Evolutionary conservation across 2,888 invertebrate species (phyloP), one percentile per base, ranked within the genome.

Genomic region (Coecobrya sp.): DNA sequence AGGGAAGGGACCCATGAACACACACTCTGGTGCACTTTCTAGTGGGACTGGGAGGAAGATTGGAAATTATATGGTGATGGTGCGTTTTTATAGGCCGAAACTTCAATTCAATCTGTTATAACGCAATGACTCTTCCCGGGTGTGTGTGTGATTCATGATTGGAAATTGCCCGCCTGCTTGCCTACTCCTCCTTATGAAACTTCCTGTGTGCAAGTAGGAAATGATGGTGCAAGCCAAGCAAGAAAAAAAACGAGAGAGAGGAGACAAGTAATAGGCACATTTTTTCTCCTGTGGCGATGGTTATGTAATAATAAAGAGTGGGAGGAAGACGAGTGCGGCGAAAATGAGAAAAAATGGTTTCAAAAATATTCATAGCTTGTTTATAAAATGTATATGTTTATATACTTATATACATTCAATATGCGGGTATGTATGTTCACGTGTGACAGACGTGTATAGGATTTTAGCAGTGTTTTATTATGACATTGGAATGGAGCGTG

Each of bases 401-500:
- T 1, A 25, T 62, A 4, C n/a, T 16, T 52, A 52, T 19, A 59
- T 59, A n/a, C n/a, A 59, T 16, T 2, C 5, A 2, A 59, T 2
- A 36, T 36, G 36, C 36, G 3, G 2, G 7, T 52, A 52, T n/a
- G n/a, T n/a, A n/a, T n/a, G n/a, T n/a, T n/a, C n/a, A n/a, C n/a
- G n/a, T n/a, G n/a, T 19, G 8, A 62, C 22, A 62, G 59, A 7
- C 7, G 7, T 65, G 7, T 65, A 65, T 65, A 70, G 49, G 27
- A 55, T 59, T 45, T 16, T 62, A n/a, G 13, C 16, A 27, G 22
- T 81, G n/a, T 76, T 49, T n/a, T 76, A 49, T 87, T 65, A 73
- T 45, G 94, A 85, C 55, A 88, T 81, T 82, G 94, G 93, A 82
- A 89, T 92, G 42, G 91, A 93, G 68, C 81, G 88, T 52, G 94